phyloP scores from a whole-genome alignment of 2,888 invertebrate genomes.

The Thyatira batis region DNA sequence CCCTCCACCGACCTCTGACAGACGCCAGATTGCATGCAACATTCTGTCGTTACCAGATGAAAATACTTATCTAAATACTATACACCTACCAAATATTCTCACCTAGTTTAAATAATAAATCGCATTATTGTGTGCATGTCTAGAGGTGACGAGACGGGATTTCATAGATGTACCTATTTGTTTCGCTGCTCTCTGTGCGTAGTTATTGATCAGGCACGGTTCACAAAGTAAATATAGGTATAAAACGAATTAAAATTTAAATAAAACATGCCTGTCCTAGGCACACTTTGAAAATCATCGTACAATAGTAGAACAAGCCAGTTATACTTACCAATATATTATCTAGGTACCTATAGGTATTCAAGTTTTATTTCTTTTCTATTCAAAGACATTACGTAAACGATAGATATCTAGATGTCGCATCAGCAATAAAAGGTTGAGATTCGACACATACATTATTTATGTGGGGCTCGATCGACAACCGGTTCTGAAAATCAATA shows the following conservation, averaged over 20 bases:
- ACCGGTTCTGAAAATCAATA: conserved; percentile 47
- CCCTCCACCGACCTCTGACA: conserved; percentile 43
- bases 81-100: background rate
- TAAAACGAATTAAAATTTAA: too few species aligned
- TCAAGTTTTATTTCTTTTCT: background rate
- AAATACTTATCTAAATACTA: conserved; percentile 11
- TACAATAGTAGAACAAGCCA: background rate
- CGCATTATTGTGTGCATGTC: too few species aligned
- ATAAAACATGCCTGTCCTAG: too few species aligned
- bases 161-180: too few species aligned
- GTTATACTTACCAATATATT: too few species aligned
- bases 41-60: conserved; percentile 32
- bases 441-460: conserved; percentile 47
- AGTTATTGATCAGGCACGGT: too few species aligned
- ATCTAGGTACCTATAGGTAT: too few species aligned
- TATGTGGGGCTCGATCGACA: conserved; percentile 41
- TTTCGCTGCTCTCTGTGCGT: too few species aligned
- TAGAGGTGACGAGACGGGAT: too few species aligned
- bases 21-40: conserved; percentile 47
- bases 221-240: too few species aligned
- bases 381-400: conserved; percentile 10
- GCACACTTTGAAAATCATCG: too few species aligned
- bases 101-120: background rate
- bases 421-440: conserved; percentile 39
- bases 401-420: conserved; percentile 17